Conservation (phyloP, 1,140 invertebrate genomes). For the Aphidius gifuensis region DNA sequence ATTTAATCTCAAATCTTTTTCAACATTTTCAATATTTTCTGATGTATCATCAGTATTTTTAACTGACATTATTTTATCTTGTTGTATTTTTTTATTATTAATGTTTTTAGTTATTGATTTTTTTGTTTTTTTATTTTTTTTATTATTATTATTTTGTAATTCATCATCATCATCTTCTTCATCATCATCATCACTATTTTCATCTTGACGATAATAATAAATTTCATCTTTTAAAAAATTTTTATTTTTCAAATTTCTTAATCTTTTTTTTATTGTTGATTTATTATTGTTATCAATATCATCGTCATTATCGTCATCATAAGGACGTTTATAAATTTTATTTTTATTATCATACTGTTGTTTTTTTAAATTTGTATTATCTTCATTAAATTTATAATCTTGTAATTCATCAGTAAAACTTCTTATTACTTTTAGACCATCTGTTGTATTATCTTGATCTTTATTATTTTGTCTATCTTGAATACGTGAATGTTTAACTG, state of each 20-base stretch:
- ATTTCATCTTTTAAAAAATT: conserved; percentile 22
- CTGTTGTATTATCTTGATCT: conserved; percentile 31
- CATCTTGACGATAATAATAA: conserved; percentile 24
- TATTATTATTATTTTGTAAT: conserved; percentile 19
- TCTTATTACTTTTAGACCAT: conserved; percentile 44
- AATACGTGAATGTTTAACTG: conserved; percentile 47
- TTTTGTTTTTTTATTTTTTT: conserved; percentile 10
- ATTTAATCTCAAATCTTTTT: conserved; percentile 37
- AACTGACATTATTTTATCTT: conserved; percentile 4
- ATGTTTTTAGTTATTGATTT: conserved; percentile 1
- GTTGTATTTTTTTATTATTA: conserved; percentile 10
- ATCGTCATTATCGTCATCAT: conserved; percentile 7
- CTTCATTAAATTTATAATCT: conserved; percentile 19
- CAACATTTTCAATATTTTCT: conserved; percentile 12
- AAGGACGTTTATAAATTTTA: background rate
- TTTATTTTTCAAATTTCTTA: conserved; percentile 3
- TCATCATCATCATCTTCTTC: conserved; percentile 13
- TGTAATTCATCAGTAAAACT: conserved; percentile 37
- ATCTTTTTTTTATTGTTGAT: conserved; percentile 2
- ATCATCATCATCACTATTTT: background rate
- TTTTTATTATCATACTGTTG: background rate
- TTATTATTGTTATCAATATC: conserved; percentile 15
- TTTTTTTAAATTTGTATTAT: background rate
- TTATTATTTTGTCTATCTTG: conserved; percentile 30
- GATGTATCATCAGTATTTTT: conserved; percentile 5